Evolutionary conservation across 2,113 vertebrate species (phyloP), one percentile per base, ranked within the genome.

Genomic region (Anguilla japonica): DNA sequence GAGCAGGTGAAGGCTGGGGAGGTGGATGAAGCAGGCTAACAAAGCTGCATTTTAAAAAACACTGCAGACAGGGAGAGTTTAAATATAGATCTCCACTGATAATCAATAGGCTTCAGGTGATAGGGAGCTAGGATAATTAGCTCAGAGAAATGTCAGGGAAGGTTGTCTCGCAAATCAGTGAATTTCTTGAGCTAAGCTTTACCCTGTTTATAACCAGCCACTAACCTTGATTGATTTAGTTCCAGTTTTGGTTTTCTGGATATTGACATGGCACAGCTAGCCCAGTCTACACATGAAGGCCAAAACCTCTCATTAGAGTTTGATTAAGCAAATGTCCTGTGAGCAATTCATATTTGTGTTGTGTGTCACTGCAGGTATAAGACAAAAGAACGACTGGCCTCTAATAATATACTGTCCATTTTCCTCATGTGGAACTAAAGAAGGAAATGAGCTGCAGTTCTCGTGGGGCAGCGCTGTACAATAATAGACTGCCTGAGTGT

Each of bases 31-130:
- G 71, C n/a, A n/a, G 11, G 71, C 4, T 34, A 34, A n/a, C 7
- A 75, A 75, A 34, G n/a, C 71, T 34, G 71, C 26, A 34, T 29
- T 29, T 6, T 75, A 29, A 1, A 34, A 75, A 34, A 75, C 71
- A 11, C 71, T 75, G n/a, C 71, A 75, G 71, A 75, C 11, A 75
- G 71, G n/a, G n/a, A 13, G n/a, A 34, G 71, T 34, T 75, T 34
- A 75, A n/a, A 75, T 34, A 75, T 9, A 75, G 71, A 75, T 75
- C n/a, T 26, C 71, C 71, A 29, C 71, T 0, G 26, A 75, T 75
- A 75, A 75, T 75, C 71, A 34, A 75, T 75, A 75, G 71, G n/a
- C n/a, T 75, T 75, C 26, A 75, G 71, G 71, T 75, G 26, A 75
- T 75, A 75, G 71, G 71, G 26, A 75, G 71, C 29, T 29, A 26